A percentile compares a stretch with the other conserved stretches of the same genome.
Evolutionary conservation across 2,797 vertebrate genomes (phyloP).

Genomic region (Falco novaeseelandiae): DNA sequence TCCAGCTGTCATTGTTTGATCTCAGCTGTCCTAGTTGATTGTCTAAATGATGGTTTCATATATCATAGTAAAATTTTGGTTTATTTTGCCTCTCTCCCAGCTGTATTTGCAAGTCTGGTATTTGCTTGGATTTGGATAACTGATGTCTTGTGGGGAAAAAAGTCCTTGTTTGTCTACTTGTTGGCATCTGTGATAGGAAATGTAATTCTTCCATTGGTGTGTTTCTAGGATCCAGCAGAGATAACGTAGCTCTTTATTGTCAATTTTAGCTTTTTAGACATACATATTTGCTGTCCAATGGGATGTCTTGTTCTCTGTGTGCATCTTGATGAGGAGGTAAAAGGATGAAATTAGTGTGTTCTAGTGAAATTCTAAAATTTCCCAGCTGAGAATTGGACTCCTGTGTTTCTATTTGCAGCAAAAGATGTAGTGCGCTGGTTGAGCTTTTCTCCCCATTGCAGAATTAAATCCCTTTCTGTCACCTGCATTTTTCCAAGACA

Average conservation of each 20-base stretch:
- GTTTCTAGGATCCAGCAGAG: conserved; percentile 19
- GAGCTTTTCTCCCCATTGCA: neutral
- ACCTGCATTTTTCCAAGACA: neutral
- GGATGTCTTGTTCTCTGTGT: neutral
- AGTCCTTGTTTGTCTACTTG: conserved; percentile 42
- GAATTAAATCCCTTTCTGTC: neutral
- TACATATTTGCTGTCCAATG: neutral
- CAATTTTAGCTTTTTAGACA: neutral
- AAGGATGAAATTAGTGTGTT: conserved; percentile 1
- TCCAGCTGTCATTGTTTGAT: conserved; percentile 41
- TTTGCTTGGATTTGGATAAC: conserved; percentile 60
- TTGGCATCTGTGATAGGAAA: conserved; percentile 26
- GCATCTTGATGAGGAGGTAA: conserved; percentile 20
- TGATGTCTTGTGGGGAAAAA: conserved; percentile 4
- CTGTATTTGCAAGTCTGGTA: conserved; percentile 35
- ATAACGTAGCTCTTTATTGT: neutral
- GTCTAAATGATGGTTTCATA: conserved; percentile 30
- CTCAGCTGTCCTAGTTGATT: neutral
- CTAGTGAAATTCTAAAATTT: conserved; percentile 7
- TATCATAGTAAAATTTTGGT: conserved; percentile 6
- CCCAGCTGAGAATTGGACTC: conserved; percentile 1
- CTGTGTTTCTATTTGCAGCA: neutral
- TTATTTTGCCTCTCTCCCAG: conserved; percentile 48
- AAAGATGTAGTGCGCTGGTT: neutral
- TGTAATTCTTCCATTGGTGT: conserved; percentile 14